These are phyloP conservation scores for Ammospiza nelsoni DNA, from an alignment of 2,113 vertebrate genomes.

Conservation along the genomic window DNA sequence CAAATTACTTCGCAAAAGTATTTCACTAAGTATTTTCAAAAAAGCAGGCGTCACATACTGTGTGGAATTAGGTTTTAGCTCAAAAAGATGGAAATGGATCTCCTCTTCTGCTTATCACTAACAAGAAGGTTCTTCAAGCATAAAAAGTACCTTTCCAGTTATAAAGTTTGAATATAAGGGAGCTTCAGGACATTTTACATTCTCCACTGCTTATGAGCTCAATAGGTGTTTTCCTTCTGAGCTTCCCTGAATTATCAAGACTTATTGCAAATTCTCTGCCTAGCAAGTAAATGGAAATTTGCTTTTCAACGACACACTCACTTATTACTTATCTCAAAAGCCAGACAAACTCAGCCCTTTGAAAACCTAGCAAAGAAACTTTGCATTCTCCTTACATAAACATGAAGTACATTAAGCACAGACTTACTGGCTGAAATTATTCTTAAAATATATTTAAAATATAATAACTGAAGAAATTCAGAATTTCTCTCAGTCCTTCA, in stretches of 20 bases:
- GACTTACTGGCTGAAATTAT: not conserved
- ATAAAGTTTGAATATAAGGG: not conserved
- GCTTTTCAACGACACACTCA: not conserved
- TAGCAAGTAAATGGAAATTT: not conserved
- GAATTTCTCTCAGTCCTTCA: not conserved
- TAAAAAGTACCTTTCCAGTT: not conserved
- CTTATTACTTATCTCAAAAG: not conserved
- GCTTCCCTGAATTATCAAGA: not conserved
- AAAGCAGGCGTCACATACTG: not conserved
- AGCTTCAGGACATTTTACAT: not conserved
- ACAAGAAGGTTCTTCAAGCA: not conserved
- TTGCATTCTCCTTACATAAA: not conserved
- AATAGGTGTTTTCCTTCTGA: not conserved
- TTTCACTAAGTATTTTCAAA: not conserved
- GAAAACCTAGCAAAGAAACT: not conserved
- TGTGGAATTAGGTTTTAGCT: not conserved
- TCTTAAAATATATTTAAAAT: not conserved
- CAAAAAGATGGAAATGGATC: not conserved
- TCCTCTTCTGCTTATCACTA: not conserved
- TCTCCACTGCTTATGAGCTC: not conserved
- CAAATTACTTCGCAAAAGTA: slow-evolving; percentile 18
- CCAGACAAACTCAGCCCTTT: not conserved
- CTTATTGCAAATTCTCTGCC: not conserved
- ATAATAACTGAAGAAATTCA: not conserved
- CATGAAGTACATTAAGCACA: not conserved